Conservation (phyloP, 2,888 invertebrate genomes). For the Drosophila hamatofila region DNA sequence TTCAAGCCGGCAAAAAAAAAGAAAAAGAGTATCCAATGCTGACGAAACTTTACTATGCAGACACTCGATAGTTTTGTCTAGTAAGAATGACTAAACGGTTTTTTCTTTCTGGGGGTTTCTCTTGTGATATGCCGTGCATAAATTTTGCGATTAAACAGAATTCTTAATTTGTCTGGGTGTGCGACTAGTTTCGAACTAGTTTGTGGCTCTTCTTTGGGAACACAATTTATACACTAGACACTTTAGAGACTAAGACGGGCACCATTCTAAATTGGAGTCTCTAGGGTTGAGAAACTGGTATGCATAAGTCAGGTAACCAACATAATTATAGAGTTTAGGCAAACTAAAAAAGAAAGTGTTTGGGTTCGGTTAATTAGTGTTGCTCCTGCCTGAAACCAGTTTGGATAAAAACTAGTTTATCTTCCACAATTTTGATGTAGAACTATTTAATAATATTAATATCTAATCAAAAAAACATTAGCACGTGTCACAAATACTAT, state of each 20-base stretch:
- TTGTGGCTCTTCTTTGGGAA: slow-evolving; percentile 14
- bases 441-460: too few species aligned
- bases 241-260: not conserved
- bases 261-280: not conserved
- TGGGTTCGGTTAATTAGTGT: not conserved
- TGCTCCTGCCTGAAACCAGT: not conserved
- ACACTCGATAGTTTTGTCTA: slow-evolving; percentile 6
- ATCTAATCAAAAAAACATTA: too few species aligned
- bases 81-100: slow-evolving; percentile 39
- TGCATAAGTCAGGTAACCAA: too few species aligned
- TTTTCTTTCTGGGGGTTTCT: slow-evolving; percentile 14
- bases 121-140: slow-evolving; percentile 1
- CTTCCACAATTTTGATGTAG: too few species aligned
- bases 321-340: not conserved
- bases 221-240: slow-evolving; percentile 18
- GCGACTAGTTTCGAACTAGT: slow-evolving; percentile 14
- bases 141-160: slow-evolving; percentile 27
- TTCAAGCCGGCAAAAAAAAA: not conserved
- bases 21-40: slow-evolving; percentile 7
- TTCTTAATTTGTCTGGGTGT: slow-evolving; percentile 17
- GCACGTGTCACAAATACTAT: not conserved
- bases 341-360: not conserved
- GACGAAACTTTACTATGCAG: slow-evolving; percentile 13
- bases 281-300: not conserved
- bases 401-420: not conserved